Evolutionary conservation across 2,888 invertebrate species (phyloP).

Genomic region (Oscheius onirici): DNA sequence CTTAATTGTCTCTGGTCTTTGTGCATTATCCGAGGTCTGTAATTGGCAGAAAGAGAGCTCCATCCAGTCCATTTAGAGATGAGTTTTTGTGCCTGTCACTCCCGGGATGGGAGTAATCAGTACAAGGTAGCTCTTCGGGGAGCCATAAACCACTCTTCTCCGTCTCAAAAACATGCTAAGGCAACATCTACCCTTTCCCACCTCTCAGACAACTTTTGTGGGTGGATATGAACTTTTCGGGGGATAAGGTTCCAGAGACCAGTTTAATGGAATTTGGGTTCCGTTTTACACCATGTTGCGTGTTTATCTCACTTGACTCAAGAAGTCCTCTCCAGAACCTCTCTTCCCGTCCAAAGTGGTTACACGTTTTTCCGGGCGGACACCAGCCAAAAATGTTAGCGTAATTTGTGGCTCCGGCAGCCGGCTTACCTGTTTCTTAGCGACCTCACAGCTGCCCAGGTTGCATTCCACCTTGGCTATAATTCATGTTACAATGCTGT

Average conservation of each 20-base stretch:
- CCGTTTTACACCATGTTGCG: background rate
- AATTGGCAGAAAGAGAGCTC: conserved; percentile 11
- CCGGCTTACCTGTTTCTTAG: background rate
- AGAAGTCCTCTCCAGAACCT: background rate
- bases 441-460: conserved; percentile 1
- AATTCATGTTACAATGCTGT: conserved; percentile 1
- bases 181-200: background rate
- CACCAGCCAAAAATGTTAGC: background rate
- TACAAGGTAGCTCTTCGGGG: background rate
- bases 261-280: too few species aligned
- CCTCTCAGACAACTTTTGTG: background rate
- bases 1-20: background rate
- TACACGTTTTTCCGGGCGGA: too few species aligned
- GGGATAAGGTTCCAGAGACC: too few species aligned
- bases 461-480: background rate
- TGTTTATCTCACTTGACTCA: background rate
- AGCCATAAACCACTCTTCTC: background rate
- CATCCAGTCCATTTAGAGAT: background rate
- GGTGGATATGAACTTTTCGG: too few species aligned
- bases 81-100: background rate
- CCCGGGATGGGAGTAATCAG: background rate
- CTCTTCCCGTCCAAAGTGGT: background rate
- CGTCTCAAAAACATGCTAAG: background rate
- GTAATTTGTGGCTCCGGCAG: background rate
- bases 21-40: conserved; percentile 3